Evolutionary conservation across 1,140 invertebrate species (phyloP), one percentile per base, ranked within the genome.

Genomic region (Parasteatoda tepidariorum): DNA sequence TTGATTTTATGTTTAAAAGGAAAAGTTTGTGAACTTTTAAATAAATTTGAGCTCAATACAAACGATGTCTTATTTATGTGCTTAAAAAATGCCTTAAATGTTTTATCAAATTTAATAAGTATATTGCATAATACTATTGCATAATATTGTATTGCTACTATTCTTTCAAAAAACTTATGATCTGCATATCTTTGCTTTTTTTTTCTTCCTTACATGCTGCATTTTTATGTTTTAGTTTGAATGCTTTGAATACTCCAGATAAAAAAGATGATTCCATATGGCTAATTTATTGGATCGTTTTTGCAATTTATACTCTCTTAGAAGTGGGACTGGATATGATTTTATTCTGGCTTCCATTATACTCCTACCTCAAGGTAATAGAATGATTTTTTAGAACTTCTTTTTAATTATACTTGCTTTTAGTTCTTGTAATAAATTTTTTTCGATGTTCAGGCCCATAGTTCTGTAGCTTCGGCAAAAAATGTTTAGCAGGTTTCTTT

Each of bases 231-330:
- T 84, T 67, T 54, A 86, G 84, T 11, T 88, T 87, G 87, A 95
- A 94, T 89, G 92, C 94, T 88, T 95, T 96, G 82, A 95, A 94
- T 34, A 94, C 94, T 41, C 92, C 92, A 86, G 94, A 93, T 88
- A 91, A 93, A 54, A 94, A 93, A 76, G 93, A 93, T 90, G 98
- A 99, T 89, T 98, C 97, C 3, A 97, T 98, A 90, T 99, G 98
- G 98, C 90, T 99, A 33, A 99, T 96, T 18, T 99, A 99, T 88
- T 98, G 97, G 97, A 96, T 97, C 4, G 95, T 98, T 0, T 99
- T 96, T 91, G 95, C 96, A 34, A 90, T 94, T 85, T 92, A 95
- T 84, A 94, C 94, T 55, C 93, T 94, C 86, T 93, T 94, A 30
- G 94, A 95, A 89, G 95, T 95, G 87, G 93, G 95, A 86, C 94